A percentile compares a stretch with the other conserved stretches of the same genome.
These are phyloP conservation scores for Diacarnus erythraeanus DNA, from an alignment of 37 sponge, comb jelly and placozoan species.

Conservation along the genomic window DNA sequence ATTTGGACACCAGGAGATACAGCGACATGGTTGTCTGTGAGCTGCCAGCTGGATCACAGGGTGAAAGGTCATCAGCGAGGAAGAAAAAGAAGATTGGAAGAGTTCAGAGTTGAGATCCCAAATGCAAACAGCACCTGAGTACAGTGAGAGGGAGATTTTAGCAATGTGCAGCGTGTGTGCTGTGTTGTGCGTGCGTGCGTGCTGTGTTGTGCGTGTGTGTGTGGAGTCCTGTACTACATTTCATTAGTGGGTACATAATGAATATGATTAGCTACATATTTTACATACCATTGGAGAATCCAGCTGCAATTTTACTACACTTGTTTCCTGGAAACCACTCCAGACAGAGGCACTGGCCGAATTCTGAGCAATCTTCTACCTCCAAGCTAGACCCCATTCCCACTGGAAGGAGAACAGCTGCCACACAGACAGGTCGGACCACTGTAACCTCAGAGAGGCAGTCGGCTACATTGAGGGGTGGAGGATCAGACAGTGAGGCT, in stretches of 20 bases:
- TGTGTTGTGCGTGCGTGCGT: too few relatives aligned
- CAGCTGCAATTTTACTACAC: conserved; percentile 53
- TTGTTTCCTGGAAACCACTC: conserved; percentile 65
- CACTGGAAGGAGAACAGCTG: conserved; percentile 34
- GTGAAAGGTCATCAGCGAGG: conserved; percentile 13
- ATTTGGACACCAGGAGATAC: conserved; percentile 66
- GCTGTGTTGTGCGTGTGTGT: too few relatives aligned
- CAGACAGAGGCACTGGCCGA: conserved; percentile 62
- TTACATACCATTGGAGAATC: conserved; percentile 68
- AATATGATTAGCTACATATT: background rate
- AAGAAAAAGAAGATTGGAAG: background rate
- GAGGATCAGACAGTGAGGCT: background rate
- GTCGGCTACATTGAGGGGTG: background rate
- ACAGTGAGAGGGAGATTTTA: too few relatives aligned
- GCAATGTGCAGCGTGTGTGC: too few relatives aligned
- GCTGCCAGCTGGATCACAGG: conserved; percentile 48
- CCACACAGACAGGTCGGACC: conserved; percentile 17
- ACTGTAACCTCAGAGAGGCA: background rate
- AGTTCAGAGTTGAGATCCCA: conserved; percentile 30
- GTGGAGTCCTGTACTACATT: too few relatives aligned
- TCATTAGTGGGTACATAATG: background rate
- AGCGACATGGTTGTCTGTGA: conserved; percentile 26
- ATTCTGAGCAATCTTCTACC: conserved; percentile 2
- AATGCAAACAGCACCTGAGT: conserved; percentile 42
- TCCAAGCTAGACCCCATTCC: too few relatives aligned